These are phyloP conservation scores for Pan paniscus DNA, from an alignment of 2,113 vertebrate genomes.

Conservation along the genomic window DNA sequence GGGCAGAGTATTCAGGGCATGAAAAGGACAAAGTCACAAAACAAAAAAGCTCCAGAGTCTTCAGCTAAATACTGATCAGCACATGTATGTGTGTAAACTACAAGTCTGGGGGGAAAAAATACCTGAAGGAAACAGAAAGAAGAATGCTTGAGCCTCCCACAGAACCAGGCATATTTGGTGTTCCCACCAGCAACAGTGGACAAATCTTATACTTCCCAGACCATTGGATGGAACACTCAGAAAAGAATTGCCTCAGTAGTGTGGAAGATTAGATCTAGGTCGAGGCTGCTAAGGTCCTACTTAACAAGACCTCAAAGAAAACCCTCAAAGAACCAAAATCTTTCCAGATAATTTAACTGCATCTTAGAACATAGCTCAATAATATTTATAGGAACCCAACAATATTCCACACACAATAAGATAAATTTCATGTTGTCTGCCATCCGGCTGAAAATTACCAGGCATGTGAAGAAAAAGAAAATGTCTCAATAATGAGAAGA, in stretches of 20 bases:
- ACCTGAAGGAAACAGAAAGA: not conserved
- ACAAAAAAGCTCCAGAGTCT: accelerated
- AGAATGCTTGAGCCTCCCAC: accelerated
- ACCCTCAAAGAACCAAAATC: not conserved
- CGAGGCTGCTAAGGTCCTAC: no score
- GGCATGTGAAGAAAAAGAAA: not conserved
- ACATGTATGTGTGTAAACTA: accelerated
- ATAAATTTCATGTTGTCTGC: not conserved
- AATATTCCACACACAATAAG: no score
- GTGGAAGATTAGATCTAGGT: not conserved
- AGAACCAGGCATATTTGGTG: not conserved
- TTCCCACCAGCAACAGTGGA: not conserved
- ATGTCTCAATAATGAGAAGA: no score
- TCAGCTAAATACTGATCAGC: no score
- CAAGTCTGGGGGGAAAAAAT: not conserved
- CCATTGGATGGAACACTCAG: not conserved
- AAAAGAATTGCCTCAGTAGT: no score
- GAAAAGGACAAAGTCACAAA: not conserved
- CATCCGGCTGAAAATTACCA: not conserved
- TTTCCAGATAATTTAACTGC: not conserved
- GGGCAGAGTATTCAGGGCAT: not conserved
- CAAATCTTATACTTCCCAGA: not conserved
- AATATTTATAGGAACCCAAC: not conserved
- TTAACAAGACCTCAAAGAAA: not conserved
- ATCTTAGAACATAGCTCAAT: not conserved